Conservation (phyloP, 2,797 vertebrate species). For the Acrossocheilus fasciatus region DNA sequence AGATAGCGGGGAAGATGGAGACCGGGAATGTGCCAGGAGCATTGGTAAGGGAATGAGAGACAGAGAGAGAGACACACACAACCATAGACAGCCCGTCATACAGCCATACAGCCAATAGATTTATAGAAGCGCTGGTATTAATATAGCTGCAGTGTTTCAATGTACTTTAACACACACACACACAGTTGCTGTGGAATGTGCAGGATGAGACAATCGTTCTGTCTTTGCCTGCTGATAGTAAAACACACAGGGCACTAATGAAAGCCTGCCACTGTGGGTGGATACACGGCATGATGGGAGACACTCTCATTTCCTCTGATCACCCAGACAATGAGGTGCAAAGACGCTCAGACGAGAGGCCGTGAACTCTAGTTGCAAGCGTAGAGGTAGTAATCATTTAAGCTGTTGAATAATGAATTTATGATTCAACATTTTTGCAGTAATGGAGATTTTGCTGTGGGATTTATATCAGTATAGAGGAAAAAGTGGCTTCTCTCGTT, state of each 20-base stretch:
- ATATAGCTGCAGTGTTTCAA: constrained; percentile 61
- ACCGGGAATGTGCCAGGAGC: constrained; percentile 67
- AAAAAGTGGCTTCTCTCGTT: background rate
- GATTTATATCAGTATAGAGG: constrained; percentile 4
- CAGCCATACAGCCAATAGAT: constrained; percentile 68
- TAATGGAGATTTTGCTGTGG: background rate
- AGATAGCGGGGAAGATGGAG: constrained; percentile 67
- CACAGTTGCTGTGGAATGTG: constrained; percentile 48
- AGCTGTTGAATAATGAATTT: background rate
- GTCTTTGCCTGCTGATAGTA: constrained; percentile 56
- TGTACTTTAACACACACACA: constrained; percentile 36
- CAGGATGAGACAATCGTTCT: constrained; percentile 22
- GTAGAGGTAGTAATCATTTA: background rate
- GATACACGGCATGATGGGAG: constrained; percentile 61
- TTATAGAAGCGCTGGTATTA: constrained; percentile 75
- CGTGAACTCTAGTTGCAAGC: constrained; percentile 2
- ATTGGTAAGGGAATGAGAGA: constrained; percentile 67
- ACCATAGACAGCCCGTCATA: constrained; percentile 3
- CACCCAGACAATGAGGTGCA: constrained; percentile 53
- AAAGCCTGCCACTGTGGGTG: constrained; percentile 69
- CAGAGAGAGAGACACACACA: constrained; percentile 10
- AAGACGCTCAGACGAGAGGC: background rate
- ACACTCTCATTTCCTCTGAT: constrained; percentile 70
- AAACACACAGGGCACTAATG: constrained; percentile 65
- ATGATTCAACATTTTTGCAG: background rate